These are phyloP conservation scores for Parasteatoda lunata DNA, from an alignment of 2,888 invertebrate genomes.

Conservation along the genomic window DNA sequence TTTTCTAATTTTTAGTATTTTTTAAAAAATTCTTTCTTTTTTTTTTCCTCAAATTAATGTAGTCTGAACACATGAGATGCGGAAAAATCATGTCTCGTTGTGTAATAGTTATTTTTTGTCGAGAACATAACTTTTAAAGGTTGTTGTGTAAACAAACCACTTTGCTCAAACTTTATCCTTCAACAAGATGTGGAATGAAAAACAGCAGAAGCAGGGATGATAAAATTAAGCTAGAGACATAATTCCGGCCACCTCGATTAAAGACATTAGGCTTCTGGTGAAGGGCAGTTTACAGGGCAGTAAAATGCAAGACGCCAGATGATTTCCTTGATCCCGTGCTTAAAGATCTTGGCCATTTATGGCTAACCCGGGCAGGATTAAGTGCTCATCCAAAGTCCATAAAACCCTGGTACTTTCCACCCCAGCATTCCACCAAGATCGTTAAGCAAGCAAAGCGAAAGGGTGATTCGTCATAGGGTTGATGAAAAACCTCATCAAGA, in stretches of 20 bases:
- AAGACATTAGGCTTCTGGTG: conserved; percentile 47
- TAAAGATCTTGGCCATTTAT: conserved; percentile 54
- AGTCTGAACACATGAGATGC: no score
- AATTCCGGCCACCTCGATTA: conserved; percentile 59
- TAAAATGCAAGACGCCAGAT: conserved; percentile 55
- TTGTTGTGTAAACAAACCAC: no score
- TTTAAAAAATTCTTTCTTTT: no score
- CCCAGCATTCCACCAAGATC: conserved; percentile 49
- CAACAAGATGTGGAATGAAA: no score
- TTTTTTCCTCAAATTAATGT: no score
- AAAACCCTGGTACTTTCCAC: conserved; percentile 38
- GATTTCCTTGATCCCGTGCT: conserved; percentile 59
- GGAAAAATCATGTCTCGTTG: no score
- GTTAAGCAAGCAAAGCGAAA: conserved; percentile 49
- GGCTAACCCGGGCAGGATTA: conserved; percentile 63
- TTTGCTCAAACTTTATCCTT: no score
- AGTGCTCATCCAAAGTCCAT: conserved; percentile 60
- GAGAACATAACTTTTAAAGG: no score
- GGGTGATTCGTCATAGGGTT: conserved; percentile 62
- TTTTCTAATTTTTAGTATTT: no score
- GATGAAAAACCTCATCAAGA: conserved; percentile 58
- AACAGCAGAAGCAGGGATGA: neutral
- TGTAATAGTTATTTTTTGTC: no score
- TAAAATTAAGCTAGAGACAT: conserved; percentile 45
- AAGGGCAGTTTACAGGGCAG: conserved; percentile 62